A percentile compares a stretch with the other conserved stretches of the same genome.
Conservation (phyloP, 2,113 vertebrate genomes). For the Tychaedon coryphoeus region DNA sequence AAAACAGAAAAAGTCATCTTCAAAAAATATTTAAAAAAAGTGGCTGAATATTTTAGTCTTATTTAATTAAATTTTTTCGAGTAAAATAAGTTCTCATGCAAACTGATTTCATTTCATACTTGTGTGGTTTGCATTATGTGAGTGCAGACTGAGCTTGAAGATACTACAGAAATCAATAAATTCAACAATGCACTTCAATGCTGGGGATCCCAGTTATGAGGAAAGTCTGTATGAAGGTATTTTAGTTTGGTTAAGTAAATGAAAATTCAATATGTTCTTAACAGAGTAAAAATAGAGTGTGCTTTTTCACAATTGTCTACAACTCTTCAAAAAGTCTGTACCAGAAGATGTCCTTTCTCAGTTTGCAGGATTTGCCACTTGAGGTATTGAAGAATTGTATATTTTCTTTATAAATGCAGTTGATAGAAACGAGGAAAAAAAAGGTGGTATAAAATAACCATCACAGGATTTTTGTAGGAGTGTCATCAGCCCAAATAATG, state of each 20-base stretch:
- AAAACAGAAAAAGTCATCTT: not conserved
- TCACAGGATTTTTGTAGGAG: not conserved
- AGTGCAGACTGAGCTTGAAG: not conserved
- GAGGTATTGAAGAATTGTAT: not conserved
- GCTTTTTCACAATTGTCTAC: not conserved
- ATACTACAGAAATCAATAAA: not conserved
- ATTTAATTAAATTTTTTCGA: not conserved
- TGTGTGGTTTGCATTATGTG: not conserved
- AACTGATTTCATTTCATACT: not conserved
- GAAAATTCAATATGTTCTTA: not conserved
- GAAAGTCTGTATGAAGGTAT: not conserved
- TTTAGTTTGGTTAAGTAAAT: not conserved
- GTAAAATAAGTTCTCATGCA: not conserved
- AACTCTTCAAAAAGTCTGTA: not conserved
- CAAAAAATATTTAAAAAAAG: not conserved
- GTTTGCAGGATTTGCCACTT: not conserved
- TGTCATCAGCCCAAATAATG: not conserved
- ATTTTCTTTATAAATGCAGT: not conserved
- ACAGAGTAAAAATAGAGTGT: not conserved
- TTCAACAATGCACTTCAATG: not conserved
- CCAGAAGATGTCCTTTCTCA: not conserved
- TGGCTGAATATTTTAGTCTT: not conserved
- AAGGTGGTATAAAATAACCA: not conserved
- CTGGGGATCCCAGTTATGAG: not conserved
- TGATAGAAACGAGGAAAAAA: not conserved